These are phyloP conservation scores for Cheirogaleus medius DNA, from an alignment of 2,113 vertebrate genomes.

Conservation along the genomic window DNA sequence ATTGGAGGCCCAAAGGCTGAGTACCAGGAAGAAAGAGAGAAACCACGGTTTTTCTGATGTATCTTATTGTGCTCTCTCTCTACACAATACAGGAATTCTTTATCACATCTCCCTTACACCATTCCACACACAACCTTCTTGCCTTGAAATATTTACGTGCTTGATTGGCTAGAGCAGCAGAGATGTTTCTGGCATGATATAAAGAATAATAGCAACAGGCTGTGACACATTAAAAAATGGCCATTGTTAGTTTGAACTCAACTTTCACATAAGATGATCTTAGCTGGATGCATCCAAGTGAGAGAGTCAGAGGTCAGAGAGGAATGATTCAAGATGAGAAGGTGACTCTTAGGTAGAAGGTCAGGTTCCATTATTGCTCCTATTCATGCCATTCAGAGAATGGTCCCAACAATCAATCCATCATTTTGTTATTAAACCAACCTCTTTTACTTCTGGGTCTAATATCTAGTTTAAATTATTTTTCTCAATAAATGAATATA, in stretches of 20 bases:
- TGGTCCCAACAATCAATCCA: not conserved
- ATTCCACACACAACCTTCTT: not conserved
- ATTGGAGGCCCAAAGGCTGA: not conserved
- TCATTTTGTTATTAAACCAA: not conserved
- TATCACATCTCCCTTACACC: not conserved
- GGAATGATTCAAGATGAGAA: not conserved
- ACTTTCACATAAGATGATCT: not conserved
- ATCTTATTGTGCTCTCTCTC: not conserved
- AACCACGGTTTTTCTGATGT: not conserved
- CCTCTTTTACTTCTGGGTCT: not conserved
- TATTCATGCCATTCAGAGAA: not conserved
- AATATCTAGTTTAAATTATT: not conserved
- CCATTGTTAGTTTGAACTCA: not conserved
- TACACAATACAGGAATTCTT: not conserved
- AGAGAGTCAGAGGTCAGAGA: not conserved
- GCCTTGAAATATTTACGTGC: not conserved
- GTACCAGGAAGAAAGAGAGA: not conserved
- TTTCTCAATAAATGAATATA: conserved; percentile 3
- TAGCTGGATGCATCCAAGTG: not conserved
- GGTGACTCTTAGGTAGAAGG: not conserved
- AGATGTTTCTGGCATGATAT: not conserved
- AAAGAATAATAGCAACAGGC: not conserved
- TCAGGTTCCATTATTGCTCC: not conserved
- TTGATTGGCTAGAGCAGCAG: not conserved
- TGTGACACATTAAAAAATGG: not conserved